Base-by-base conservation (phyloP, 1,140 invertebrate genomes). In the Bombus breviceps region DNA sequence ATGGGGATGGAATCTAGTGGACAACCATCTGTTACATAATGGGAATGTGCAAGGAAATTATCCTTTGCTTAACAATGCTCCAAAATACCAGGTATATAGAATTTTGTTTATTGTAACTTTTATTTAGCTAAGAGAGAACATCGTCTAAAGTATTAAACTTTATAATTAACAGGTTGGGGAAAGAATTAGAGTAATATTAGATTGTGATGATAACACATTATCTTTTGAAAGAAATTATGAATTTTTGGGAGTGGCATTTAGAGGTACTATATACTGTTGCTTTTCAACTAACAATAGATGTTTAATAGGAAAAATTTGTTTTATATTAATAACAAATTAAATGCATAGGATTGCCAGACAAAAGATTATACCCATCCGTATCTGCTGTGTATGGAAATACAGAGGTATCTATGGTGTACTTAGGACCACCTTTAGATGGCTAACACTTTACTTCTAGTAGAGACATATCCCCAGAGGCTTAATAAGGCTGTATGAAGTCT, bases 341-440 rank as follows among this genome's bases (percentile, higher is more conserved):
- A 83, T 85, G 64, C 96, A 76, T 94, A 98, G 98, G 98, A 87
- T 96, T 99, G 93, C 99, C 98, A 87, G 98, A 98, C 93, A 98
- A 98, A 95, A 98, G 97, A 95, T 95, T 99, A 76, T 99, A 98
- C 95, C 99, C 99, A 83, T 98, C 99, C 85, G 98, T 99, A 84
- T 99, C 99, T 82, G 99, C 99, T 78, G 99, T 99, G 57, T 99
- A 99, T 96, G 99, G 99, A 86, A 99, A 99, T 94, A 99, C 99
- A 53, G 99, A 99, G 97, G 98, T 99, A n/a, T 99, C 99, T 41
- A 99, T 99, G 99, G 98, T 99, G n/a, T 99, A 99, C 95, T 95
- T 99, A 89, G 99, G 99, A 85, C 97, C 97, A 73, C 99, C 99
- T 34, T 94, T 99, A 91, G 98, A 99, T 97, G 99, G 99, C 93